Evolutionary conservation across 2,888 invertebrate genomes (phyloP), one percentile per base, ranked within the genome.

Genomic region (Papilio demoleus): DNA sequence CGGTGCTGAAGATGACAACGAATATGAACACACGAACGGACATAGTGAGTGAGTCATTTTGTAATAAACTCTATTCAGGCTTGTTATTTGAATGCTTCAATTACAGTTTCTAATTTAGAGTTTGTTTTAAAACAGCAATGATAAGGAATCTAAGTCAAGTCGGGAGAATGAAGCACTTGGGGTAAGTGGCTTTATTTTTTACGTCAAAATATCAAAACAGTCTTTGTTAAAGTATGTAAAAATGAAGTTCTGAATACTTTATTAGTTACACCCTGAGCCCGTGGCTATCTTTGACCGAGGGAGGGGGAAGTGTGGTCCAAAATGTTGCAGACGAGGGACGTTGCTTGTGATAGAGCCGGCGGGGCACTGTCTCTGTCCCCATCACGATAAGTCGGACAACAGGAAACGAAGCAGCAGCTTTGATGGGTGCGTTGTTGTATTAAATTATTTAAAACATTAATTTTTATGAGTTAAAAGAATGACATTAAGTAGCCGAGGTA

Each of bases 321-420:
- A 27, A 14, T 31, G 53, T 8, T n/a, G 53, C 5, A n/a, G 27
- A 24, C n/a, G 27, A 9, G 31, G 31, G 1, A n/a, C 27, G 27
- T 9, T 53, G 31, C 53, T 53, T 1, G 53, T 53, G 27, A 53
- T 53, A 3, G 27, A 53, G 53, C 53, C 53, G 9, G 27, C 53
- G 8, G 27, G 14, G 53, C 53, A 31, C 14, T 53, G 53, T 6
- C 2, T 2, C 53, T 53, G 53, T 31, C 9, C 4, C n/a, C n/a
- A n/a, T 8, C 0, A 1, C 8, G 31, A 27, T n/a, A n/a, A n/a
- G n/a, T 9, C 27, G n/a, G n/a, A 53, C 12, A 6, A n/a, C 8
- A n/a, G n/a, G 3, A 53, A 6, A 31, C 53, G 27, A 53, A 53
- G 27, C 27, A 31, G 4, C 4, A 27, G 53, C n/a, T n/a, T 53